Conservation (phyloP, 23 tunicate genomes). For the Phallusia fumigata region DNA sequence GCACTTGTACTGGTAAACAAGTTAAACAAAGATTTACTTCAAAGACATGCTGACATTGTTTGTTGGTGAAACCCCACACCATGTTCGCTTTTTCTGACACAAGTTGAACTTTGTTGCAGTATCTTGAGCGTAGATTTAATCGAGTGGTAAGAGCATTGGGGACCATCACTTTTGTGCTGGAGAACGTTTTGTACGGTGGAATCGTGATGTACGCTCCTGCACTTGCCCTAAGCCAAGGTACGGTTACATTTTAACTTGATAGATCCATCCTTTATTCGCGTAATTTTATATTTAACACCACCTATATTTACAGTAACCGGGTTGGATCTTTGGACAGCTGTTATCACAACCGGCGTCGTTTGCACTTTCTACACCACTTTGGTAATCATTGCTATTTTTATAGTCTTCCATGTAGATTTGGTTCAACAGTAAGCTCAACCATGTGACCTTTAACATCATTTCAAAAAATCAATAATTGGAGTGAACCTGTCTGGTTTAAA, state of each 20-base stretch:
- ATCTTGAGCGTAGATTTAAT: slow-evolving; percentile 56
- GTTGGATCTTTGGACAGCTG: slow-evolving; percentile 68
- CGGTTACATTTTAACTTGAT: not conserved
- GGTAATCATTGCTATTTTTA: slow-evolving; percentile 27
- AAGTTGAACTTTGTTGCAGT: slow-evolving; percentile 43
- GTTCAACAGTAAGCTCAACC: too few species aligned
- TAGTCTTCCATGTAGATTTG: too few species aligned
- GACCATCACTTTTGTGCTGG: slow-evolving; percentile 30
- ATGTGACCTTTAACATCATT: too few species aligned
- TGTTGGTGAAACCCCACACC: too few species aligned
- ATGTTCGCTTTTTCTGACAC: too few species aligned
- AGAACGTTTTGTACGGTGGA: slow-evolving; percentile 41
- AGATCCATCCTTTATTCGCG: not conserved
- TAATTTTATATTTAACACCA: not conserved
- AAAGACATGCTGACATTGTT: too few species aligned
- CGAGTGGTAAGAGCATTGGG: slow-evolving; percentile 26
- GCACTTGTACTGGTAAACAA: too few species aligned
- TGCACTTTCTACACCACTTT: slow-evolving; percentile 86
- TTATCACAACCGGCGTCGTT: slow-evolving; percentile 70
- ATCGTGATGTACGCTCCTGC: slow-evolving; percentile 79
- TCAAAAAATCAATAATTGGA: too few species aligned
- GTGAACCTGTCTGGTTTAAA: too few species aligned
- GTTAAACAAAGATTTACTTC: too few species aligned
- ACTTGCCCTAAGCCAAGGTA: slow-evolving; percentile 56
- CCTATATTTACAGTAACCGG: slow-evolving; percentile 67